Evolutionary conservation across 2,888 invertebrate species (phyloP).

Genomic region (Mamestra brassicae): DNA sequence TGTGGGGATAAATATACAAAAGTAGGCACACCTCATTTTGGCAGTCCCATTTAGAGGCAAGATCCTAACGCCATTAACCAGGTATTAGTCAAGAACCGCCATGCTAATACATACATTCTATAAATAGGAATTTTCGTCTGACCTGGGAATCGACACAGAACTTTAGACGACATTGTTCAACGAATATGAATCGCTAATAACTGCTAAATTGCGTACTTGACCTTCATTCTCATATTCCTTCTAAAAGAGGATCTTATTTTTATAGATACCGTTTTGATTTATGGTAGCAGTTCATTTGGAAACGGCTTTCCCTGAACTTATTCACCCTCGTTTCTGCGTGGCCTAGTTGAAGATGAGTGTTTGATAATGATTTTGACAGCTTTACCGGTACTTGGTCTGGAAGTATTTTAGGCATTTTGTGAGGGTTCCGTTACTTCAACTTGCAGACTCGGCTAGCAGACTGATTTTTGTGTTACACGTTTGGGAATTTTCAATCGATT

Average conservation of each 20-base stretch:
- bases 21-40: too few species aligned
- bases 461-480: constrained; percentile 2
- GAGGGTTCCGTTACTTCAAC: constrained; percentile 8
- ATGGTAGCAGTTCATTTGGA: constrained; percentile 55
- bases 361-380: constrained; percentile 53
- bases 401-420: constrained; percentile 22
- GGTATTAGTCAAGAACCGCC: too few species aligned
- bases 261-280: constrained; percentile 61
- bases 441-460: neutral
- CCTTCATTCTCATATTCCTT: constrained; percentile 34
- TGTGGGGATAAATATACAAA: too few species aligned
- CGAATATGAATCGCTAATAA: constrained; percentile 35
- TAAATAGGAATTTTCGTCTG: neutral
- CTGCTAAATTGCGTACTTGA: constrained; percentile 42
- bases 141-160: neutral
- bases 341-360: constrained; percentile 49
- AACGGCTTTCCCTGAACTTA: constrained; percentile 52
- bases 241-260: constrained; percentile 54
- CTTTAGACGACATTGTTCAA: constrained; percentile 18
- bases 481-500: neutral
- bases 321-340: constrained; percentile 46
- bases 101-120: too few species aligned
- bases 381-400: constrained; percentile 33
- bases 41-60: too few species aligned
- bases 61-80: too few species aligned